Conservation (phyloP, 2,888 invertebrate genomes). For the Athetis lepigone region DNA sequence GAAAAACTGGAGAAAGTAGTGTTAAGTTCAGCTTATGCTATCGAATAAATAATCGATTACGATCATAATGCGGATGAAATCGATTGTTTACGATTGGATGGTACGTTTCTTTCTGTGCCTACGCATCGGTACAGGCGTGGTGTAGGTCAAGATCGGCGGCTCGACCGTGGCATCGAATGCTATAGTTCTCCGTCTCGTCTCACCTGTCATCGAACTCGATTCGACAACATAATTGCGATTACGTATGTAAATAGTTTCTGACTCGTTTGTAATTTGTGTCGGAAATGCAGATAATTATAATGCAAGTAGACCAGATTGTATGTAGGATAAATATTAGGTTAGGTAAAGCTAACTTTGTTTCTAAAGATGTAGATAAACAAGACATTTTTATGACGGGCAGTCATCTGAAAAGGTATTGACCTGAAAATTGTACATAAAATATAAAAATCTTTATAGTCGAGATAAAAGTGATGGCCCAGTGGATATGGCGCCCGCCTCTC, state of each 20-base stretch:
- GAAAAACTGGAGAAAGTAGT: constrained; percentile 32
- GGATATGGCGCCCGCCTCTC: no score
- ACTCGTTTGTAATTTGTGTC: constrained; percentile 21
- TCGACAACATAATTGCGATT: constrained; percentile 61
- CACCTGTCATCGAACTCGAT: constrained; percentile 75
- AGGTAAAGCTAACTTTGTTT: constrained; percentile 21
- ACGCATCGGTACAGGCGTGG: constrained; percentile 69
- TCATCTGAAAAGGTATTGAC: no score
- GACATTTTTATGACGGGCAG: no score
- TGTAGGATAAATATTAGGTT: constrained; percentile 22
- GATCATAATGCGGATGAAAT: constrained; percentile 50
- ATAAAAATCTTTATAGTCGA: no score
- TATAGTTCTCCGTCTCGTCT: constrained; percentile 56
- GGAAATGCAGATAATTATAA: constrained; percentile 34
- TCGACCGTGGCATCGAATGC: constrained; percentile 80
- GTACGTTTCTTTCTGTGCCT: constrained; percentile 59
- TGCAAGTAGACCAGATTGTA: constrained; percentile 28
- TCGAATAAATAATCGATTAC: constrained; percentile 40
- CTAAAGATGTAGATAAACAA: no score
- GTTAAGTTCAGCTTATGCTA: constrained; percentile 14
- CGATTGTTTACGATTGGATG: constrained; percentile 61
- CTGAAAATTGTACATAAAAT: no score
- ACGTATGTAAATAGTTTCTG: constrained; percentile 16
- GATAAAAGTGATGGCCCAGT: no score
- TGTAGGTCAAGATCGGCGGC: constrained; percentile 80